Evolutionary conservation across 2,888 invertebrate species (phyloP).

Genomic region (Incurvaria masculella): DNA sequence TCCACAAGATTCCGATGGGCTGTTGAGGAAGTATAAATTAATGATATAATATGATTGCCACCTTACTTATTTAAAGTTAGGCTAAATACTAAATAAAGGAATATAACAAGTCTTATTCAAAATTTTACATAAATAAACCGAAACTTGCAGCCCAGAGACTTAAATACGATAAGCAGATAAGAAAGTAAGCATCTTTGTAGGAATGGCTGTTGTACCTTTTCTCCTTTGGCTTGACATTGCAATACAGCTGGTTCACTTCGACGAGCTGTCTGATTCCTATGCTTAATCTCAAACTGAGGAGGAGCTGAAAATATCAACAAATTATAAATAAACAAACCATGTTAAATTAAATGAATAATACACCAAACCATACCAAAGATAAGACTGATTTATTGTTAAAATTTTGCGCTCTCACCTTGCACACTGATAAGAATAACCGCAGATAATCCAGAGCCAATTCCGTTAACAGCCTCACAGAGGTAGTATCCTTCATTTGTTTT

Average conservation of each 20-base stretch:
- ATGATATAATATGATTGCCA: background rate
- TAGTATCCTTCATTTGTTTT: slow-evolving; percentile 94
- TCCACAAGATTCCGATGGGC: slow-evolving; percentile 93
- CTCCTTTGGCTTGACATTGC: slow-evolving; percentile 91
- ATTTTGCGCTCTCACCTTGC: slow-evolving; percentile 72
- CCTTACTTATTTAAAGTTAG: too few species aligned
- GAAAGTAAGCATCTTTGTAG: too few species aligned
- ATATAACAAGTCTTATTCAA: too few species aligned
- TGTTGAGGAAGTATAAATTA: slow-evolving; percentile 15
- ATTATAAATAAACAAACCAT: too few species aligned
- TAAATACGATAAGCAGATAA: too few species aligned
- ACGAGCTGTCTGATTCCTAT: slow-evolving; percentile 87
- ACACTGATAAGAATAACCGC: slow-evolving; percentile 93
- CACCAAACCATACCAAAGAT: too few species aligned
- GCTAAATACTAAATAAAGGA: too few species aligned
- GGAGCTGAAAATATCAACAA: slow-evolving; percentile 64
- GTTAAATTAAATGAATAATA: too few species aligned
- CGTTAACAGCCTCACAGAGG: slow-evolving; percentile 93
- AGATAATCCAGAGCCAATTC: slow-evolving; percentile 91
- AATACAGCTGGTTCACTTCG: slow-evolving; percentile 88
- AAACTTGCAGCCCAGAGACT: too few species aligned
- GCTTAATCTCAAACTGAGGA: slow-evolving; percentile 90
- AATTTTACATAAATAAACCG: too few species aligned
- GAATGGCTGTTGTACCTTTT: slow-evolving; percentile 53
- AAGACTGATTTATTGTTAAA: too few species aligned